A percentile compares a stretch with the other conserved stretches of the same genome.
These are phyloP conservation scores for Anastatus disparis DNA, from an alignment of 1,140 invertebrate species.

Conservation along the genomic window DNA sequence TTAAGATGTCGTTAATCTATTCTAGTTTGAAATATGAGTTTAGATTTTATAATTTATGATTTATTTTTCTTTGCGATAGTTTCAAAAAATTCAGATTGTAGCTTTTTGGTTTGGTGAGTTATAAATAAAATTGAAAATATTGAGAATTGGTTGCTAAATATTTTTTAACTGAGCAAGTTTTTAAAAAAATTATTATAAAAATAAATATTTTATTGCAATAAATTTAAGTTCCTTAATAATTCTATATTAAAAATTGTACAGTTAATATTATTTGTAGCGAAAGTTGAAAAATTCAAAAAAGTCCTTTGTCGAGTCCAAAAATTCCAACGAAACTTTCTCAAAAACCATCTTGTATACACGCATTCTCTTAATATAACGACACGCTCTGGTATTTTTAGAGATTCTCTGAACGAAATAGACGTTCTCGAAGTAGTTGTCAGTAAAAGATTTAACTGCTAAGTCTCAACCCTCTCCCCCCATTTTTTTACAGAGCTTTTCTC, in stretches of 20 bases:
- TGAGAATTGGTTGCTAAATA: no score
- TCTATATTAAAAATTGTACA: no score
- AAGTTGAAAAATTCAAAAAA: background rate
- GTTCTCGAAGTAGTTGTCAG: slow-evolving; percentile 2
- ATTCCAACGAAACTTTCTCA: slow-evolving; percentile 4
- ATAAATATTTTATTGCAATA: background rate
- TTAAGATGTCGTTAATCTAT: no score
- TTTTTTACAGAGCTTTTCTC: slow-evolving; percentile 19
- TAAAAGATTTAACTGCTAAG: slow-evolving; percentile 21
- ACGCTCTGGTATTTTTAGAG: slow-evolving; percentile 33
- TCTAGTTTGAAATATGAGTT: no score
- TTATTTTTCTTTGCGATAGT: no score
- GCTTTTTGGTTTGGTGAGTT: no score
- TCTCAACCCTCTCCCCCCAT: slow-evolving; percentile 32
- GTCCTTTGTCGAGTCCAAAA: background rate
- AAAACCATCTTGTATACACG: slow-evolving; percentile 4
- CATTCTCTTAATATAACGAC: slow-evolving; percentile 22
- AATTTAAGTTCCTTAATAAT: no score
- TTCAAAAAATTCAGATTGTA: no score
- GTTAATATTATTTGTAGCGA: no score
- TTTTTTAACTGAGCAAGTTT: no score
- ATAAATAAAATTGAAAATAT: no score
- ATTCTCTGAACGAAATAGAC: slow-evolving; percentile 26
- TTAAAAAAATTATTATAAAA: background rate
- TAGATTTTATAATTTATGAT: no score